Percentiles rank a stretch among this genome's conserved stretches.
Conservation (phyloP, 2,113 vertebrate species). For the Scopus umbretta region DNA sequence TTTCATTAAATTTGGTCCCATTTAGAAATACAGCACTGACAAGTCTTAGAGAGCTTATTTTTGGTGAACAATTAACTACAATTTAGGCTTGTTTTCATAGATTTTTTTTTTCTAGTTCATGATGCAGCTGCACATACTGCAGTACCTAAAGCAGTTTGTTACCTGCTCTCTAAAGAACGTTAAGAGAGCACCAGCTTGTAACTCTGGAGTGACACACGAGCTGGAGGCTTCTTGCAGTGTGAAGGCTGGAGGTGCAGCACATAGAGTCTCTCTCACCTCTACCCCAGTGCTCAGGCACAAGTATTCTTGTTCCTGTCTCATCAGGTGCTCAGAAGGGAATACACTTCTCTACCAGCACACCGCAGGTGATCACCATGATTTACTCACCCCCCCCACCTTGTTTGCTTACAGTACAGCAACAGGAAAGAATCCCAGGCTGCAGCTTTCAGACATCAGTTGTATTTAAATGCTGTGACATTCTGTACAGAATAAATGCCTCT, state of each 20-base stretch:
- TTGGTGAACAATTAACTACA: background rate
- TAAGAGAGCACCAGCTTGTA: background rate
- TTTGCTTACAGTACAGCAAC: background rate
- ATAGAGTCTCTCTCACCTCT: fast-evolving
- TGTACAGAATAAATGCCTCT: background rate
- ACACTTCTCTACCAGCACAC: too few species aligned
- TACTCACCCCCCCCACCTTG: fast-evolving
- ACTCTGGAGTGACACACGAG: fast-evolving
- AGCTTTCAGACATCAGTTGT: background rate
- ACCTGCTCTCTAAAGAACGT: fast-evolving
- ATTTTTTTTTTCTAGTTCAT: too few species aligned
- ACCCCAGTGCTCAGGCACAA: too few species aligned
- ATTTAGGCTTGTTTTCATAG: fast-evolving
- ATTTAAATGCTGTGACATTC: background rate
- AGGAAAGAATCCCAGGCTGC: background rate
- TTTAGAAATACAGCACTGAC: background rate
- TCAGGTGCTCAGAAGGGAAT: too few species aligned
- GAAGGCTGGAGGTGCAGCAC: fast-evolving
- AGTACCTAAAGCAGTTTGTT: background rate
- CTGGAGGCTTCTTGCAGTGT: fast-evolving
- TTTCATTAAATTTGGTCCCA: background rate
- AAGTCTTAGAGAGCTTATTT: background rate
- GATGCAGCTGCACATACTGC: background rate
- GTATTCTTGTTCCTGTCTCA: background rate
- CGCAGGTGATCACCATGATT: fast-evolving